A percentile compares a stretch with the other conserved stretches of the same genome.
Conservation (phyloP, 2,888 invertebrate genomes). For the Deilephila elpenor region DNA sequence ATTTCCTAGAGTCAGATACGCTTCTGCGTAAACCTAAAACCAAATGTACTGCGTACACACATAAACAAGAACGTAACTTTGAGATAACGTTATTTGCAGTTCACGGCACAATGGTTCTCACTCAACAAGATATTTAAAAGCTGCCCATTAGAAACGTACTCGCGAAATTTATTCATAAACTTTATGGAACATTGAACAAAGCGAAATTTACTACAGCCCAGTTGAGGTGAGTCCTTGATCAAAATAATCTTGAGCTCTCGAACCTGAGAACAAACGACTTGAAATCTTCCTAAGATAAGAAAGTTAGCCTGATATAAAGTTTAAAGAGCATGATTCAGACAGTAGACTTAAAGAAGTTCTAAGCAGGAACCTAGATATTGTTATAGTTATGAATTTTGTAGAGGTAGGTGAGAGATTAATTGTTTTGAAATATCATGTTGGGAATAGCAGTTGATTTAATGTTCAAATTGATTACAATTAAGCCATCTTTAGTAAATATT, state of each 20-base stretch:
- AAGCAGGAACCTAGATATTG: constrained; percentile 47
- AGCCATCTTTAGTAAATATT: too few species aligned
- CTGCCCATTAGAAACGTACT: constrained; percentile 23
- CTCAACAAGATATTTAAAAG: constrained; percentile 27
- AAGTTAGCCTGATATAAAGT: constrained; percentile 49
- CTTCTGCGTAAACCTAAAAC: constrained; percentile 5
- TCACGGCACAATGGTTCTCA: constrained; percentile 25
- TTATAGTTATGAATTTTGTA: constrained; percentile 26
- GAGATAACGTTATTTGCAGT: constrained; percentile 19
- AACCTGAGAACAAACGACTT: constrained; percentile 52
- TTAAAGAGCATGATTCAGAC: constrained; percentile 51
- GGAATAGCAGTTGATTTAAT: not conserved
- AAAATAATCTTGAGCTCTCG: constrained; percentile 47
- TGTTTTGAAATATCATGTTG: not conserved
- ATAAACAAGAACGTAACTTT: constrained; percentile 15
- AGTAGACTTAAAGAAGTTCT: constrained; percentile 47
- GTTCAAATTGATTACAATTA: not conserved
- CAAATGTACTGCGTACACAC: constrained; percentile 6
- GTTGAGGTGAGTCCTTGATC: constrained; percentile 43
- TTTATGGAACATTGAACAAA: constrained; percentile 45
- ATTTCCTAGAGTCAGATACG: not conserved
- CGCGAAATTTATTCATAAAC: constrained; percentile 33
- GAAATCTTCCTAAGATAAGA: constrained; percentile 56
- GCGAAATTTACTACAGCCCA: constrained; percentile 42
- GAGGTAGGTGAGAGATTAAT: not conserved